Percentiles rank a stretch among this genome's conserved stretches.
Conservation (phyloP, 2,113 vertebrate genomes). For the Diadophis punctatus region DNA sequence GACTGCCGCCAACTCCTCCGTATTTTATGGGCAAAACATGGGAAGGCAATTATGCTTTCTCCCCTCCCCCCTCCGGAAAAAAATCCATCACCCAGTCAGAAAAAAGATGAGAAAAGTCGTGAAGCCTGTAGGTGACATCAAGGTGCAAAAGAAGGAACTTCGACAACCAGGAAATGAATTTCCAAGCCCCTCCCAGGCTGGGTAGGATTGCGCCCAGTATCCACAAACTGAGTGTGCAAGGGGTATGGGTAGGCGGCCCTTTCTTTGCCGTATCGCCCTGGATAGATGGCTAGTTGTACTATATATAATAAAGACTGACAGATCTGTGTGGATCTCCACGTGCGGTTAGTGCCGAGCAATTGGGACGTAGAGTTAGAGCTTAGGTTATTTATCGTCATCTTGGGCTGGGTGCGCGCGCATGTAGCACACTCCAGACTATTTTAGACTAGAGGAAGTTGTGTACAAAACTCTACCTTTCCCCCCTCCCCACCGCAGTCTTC, state of each 20-base stretch:
- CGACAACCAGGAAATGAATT: constrained; percentile 54
- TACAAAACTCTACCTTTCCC: not conserved
- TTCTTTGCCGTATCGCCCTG: not conserved
- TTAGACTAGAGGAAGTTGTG: not conserved
- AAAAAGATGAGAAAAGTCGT: constrained; percentile 25
- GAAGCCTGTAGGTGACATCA: constrained; percentile 48
- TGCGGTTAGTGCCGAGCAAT: not conserved
- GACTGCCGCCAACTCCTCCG: not conserved
- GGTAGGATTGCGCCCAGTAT: constrained; percentile 29
- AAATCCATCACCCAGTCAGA: not conserved
- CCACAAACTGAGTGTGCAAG: not conserved
- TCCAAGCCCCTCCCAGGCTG: constrained; percentile 68
- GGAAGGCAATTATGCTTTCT: not conserved
- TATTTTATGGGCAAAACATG: not conserved
- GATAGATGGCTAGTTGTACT: not conserved
- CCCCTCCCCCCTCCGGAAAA: not conserved
- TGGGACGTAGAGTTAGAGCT: not conserved
- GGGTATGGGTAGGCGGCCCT: not conserved
- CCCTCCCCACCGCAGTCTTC: constrained; percentile 28
- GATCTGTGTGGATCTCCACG: not conserved
- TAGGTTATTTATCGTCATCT: constrained; percentile 52
- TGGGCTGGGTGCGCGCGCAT: constrained; percentile 13
- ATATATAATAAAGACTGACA: not conserved
- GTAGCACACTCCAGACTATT: not conserved
- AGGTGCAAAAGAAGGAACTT: constrained; percentile 50